A percentile compares a stretch with the other conserved stretches of the same genome.
These are phyloP conservation scores for Ectemnius lituratus DNA, from an alignment of 2,888 invertebrate genomes.

Conservation along the genomic window DNA sequence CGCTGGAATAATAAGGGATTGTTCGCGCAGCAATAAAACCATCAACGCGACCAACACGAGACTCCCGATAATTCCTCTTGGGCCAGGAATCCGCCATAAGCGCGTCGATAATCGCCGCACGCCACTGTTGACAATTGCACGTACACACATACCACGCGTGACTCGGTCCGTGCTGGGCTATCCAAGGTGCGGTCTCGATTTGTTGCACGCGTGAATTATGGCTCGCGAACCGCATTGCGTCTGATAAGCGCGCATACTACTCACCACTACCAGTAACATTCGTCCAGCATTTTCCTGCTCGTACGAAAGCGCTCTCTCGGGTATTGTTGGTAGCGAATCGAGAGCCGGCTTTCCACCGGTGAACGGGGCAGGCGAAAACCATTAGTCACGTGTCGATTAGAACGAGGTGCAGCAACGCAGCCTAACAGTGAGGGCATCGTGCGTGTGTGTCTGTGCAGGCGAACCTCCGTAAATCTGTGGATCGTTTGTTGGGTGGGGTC, in stretches of 20 bases:
- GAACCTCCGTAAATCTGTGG: constrained; percentile 24
- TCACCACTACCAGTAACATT: not conserved
- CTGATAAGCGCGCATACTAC: constrained; percentile 42
- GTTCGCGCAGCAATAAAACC: constrained; percentile 19
- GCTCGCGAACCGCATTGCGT: constrained; percentile 39
- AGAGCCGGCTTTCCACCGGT: not conserved
- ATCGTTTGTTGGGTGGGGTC: constrained; percentile 15
- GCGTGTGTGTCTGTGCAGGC: constrained; percentile 8
- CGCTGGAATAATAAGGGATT: constrained; percentile 40
- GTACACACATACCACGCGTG: constrained; percentile 45
- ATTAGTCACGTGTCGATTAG: constrained; percentile 42
- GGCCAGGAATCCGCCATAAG: constrained; percentile 3
- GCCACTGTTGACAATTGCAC: constrained; percentile 50
- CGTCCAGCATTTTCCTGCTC: not conserved
- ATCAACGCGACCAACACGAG: constrained; percentile 12
- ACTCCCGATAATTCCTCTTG: constrained; percentile 39
- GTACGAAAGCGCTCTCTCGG: not conserved
- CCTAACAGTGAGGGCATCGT: constrained; percentile 3
- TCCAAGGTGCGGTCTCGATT: constrained; percentile 33
- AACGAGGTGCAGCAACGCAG: constrained; percentile 29
- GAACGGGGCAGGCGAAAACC: constrained; percentile 27
- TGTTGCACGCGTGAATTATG: constrained; percentile 40
- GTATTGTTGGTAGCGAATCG: not conserved
- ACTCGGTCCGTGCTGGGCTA: constrained; percentile 32
- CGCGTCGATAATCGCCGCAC: constrained; percentile 46